Base-by-base conservation (phyloP, 2,888 invertebrate genomes). In the Drosophila suboccidentalis region DNA sequence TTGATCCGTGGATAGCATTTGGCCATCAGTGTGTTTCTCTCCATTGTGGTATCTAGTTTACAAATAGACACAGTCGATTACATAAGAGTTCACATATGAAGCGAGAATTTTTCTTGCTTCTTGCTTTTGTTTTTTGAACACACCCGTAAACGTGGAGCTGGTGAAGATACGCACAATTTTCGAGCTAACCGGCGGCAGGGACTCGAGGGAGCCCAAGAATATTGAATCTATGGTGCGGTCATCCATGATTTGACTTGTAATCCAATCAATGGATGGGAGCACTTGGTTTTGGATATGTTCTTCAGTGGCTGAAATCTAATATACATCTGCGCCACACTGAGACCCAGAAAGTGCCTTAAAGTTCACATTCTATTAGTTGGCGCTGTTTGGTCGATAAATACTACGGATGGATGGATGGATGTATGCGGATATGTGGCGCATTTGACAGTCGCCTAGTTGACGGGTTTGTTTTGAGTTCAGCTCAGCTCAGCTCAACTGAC, bases 161-260 rank as follows among this genome's bases (percentile, higher is more conserved):
- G 98, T 99, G 92, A 99, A 99, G 87, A 99, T 99, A 82, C 99
- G 95, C 29, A 99, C 99, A 90, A 99, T 98, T 94, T 98, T 99
- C 44, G 99, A 99, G 93, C 98, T 98, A 75, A 99, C 98, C 0
- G 98, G 97, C 0, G 99, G 99, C 81, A 99, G 93, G 54, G 96
- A 95, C 91, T 97, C 96, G 81, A 98, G 93, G 0, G 97, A 96
- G 22, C 98, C 98, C 32, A 95, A 95, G 93, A 98, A 98, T 90
- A 98, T 98, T 60, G 96, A 94, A 92, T 98, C 98, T 36, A 98
- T 96, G 0, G 97, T 97, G 71, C 96, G 94, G 93, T 98, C 98
- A 92, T 98, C 98, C 98, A 98, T 98, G 53, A 39, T 73, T 39
- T 15, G 51, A 26, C 17, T 19, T 15, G 8, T 5, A 26, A 26